Evolutionary conservation across 2,888 invertebrate genomes (phyloP).

Genomic region (Eupithecia exiguata): DNA sequence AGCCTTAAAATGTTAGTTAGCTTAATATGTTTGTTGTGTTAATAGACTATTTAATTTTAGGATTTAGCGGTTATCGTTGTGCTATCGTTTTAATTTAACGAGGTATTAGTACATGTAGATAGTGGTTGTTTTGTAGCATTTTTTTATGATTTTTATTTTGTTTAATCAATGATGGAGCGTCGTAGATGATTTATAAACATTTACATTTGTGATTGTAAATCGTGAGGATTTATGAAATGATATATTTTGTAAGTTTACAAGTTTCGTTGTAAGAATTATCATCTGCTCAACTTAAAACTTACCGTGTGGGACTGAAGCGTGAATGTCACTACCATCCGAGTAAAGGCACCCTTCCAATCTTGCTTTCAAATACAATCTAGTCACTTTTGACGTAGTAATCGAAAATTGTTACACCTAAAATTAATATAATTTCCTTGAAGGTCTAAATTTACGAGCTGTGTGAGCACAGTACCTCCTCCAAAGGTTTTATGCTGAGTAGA

Average conservation of each 20-base stretch:
- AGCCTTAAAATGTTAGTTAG: constrained; percentile 77
- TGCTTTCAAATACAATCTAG: constrained; percentile 54
- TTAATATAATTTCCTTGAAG: constrained; percentile 35
- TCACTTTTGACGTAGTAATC: constrained; percentile 57
- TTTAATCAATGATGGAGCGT: constrained; percentile 63
- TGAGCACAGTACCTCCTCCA: constrained; percentile 36
- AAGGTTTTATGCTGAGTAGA: constrained; percentile 50
- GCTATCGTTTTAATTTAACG: constrained; percentile 58
- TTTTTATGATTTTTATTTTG: constrained; percentile 58
- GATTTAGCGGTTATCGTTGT: constrained; percentile 58
- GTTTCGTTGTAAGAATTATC: constrained; percentile 79
- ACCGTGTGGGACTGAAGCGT: constrained; percentile 72
- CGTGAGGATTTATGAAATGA: constrained; percentile 68
- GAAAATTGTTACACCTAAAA: constrained; percentile 47
- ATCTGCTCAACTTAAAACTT: constrained; percentile 82
- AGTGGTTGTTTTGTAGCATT: constrained; percentile 55
- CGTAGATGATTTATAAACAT: constrained; percentile 75
- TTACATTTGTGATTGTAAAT: constrained; percentile 64
- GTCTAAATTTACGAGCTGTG: constrained; percentile 27
- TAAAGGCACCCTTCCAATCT: constrained; percentile 27
- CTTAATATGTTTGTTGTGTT: constrained; percentile 73
- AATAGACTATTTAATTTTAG: constrained; percentile 63
- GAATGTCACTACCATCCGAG: constrained; percentile 32
- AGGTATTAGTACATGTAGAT: constrained; percentile 49
- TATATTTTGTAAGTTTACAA: constrained; percentile 79